Conservation (phyloP, 2,888 invertebrate genomes). For the Mechanitis mazaeus region DNA sequence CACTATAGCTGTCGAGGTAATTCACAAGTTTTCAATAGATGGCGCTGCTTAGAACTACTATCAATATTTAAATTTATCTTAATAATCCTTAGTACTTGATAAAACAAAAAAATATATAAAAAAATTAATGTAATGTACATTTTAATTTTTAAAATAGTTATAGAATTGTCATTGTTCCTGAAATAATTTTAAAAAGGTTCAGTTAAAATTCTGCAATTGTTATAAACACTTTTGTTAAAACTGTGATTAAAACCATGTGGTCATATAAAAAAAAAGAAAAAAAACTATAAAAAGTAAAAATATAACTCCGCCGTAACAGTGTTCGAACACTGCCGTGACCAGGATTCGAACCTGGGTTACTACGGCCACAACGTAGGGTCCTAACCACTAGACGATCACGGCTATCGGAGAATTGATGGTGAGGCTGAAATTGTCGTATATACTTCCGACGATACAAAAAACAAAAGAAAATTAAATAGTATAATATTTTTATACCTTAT, state of each 20-base stretch:
- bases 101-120: too few species aligned
- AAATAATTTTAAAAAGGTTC: slow-evolving; percentile 38
- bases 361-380: slow-evolving; percentile 87
- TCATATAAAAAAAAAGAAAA: slow-evolving; percentile 10
- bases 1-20: background rate
- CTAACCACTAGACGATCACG: slow-evolving; percentile 85
- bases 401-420: slow-evolving; percentile 29
- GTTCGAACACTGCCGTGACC: slow-evolving; percentile 56
- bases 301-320: slow-evolving; percentile 57
- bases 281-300: slow-evolving; percentile 30
- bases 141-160: too few species aligned
- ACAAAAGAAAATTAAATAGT: too few species aligned
- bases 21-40: slow-evolving; percentile 2
- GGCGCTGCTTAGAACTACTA: slow-evolving; percentile 2
- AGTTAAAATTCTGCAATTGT: background rate
- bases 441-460: too few species aligned
- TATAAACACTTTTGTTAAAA: background rate
- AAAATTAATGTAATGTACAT: too few species aligned
- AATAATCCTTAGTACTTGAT: background rate
- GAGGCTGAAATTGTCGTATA: too few species aligned
- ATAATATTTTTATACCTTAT: too few species aligned
- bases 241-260: background rate
- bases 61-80: background rate
- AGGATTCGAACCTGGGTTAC: slow-evolving; percentile 87
- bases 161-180: background rate